Evolutionary conservation across 2,888 invertebrate species (phyloP), one percentile per base, ranked within the genome.

Genomic region (Pinctada fucata): DNA sequence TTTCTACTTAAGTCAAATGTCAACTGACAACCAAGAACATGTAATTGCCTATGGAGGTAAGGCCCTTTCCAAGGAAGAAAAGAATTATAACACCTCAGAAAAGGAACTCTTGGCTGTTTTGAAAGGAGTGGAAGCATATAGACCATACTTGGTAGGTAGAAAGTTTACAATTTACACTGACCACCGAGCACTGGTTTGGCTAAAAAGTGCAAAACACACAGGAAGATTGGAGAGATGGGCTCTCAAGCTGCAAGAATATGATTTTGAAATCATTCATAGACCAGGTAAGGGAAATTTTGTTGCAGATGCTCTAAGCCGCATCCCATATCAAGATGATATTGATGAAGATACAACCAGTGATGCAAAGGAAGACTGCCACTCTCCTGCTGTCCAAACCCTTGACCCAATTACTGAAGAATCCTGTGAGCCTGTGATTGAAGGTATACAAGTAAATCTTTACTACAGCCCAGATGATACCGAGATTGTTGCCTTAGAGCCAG

Each of bases 81-180:
- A 70, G 31, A 79, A 75, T 2, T 81, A 77, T 52, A 50, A 48
- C n/a, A 81, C 76, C 4, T 74, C 79, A 0, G 82, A 81, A n/a
- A 72, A 72, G 47, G 83, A 84, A 75, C 69, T 75, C 16, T 50
- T 81, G 50, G 83, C 82, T 64, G 50, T 84, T 13, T 16, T 83
- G 1, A 79, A 80, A 73, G 83, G 83, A 2, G 78, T 85, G 45
- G 64, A 76, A 16, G 67, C 73, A 3, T 83, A 78, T 66, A 48
- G 74, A 4, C 70, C 72, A 6, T 85, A 82, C 71, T 70, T 84
- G 13, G 58, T 80, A 45, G 66, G 73, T 10, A 63, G 68, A 8
- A 45, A 70, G 8, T 85, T 84, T 58, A 73, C 72, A n/a, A 73
- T 81, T 10, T 50, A 74, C 31, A 84, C 85, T 4, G 84, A 85